Base-by-base conservation (phyloP, 2,888 invertebrate genomes). In the Ophioninae sp. region DNA sequence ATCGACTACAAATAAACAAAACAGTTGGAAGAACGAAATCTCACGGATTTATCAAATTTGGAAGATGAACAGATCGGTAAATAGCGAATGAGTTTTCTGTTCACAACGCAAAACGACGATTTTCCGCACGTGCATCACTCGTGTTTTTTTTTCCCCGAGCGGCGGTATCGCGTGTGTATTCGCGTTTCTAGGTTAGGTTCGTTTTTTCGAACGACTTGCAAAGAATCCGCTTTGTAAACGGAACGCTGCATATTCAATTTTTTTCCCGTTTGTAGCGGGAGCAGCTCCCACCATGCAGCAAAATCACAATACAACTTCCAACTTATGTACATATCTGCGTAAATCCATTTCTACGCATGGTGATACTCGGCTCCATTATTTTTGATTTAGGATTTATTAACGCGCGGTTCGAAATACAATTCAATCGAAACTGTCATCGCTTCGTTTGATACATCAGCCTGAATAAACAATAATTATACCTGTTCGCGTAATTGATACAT, bases 11-110 rank as follows among this genome's bases (percentile, higher is more conserved):
- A 85, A 83, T 77, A 83, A 83, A 83, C 73, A 73, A 68, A 58
- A 64, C 22, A 71, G 22, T 39, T n/a, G 17, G 22, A 37, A n/a
- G 65, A n/a, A 23, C 22, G 20, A 37, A 10, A 77, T 23, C 51
- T 61, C 59, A 59, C 61, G 37, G 44, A 22, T 74, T 8, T 76
- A 64, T 79, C 44, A 74, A 80, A 64, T 63, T 64, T 17, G 7
- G 88, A 87, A 77, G 59, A 90, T 90, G 90, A 90, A 89, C 80
- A 87, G 89, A 85, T 83, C 88, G 90, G 90, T 90, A 86, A 89
- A 79, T 83, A 64, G 5, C 30, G n/a, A 8, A 20, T 2, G 23
- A 22, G 2, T 9, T 69, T 23, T 59, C 56, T 64, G 71, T 83
- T 75, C 58, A 69, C 64, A 23, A 56, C 39, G 9, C 23, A 41